Base-by-base conservation (phyloP, 2,113 vertebrate species). In the Romanogobio albipinnatus region DNA sequence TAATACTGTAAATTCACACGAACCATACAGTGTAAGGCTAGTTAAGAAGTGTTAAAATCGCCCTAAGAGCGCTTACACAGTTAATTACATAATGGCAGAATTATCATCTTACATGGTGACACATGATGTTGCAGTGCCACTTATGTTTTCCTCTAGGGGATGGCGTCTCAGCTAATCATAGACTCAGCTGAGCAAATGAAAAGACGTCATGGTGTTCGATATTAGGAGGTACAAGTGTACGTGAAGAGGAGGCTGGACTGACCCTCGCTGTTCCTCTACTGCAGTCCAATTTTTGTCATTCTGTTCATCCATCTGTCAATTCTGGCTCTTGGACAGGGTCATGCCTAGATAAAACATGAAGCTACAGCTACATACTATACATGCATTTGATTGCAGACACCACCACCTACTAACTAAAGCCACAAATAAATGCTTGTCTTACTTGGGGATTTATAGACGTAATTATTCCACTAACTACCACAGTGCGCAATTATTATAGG, bases 301-400 rank as follows among this genome's bases (percentile, higher is more conserved):
- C 80, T 84, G 83, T 83, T 85, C 59, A 75, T 71, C 88, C 83
- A 87, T 89, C 88, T 89, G 88, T 83, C 80, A 33, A 11, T 70
- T 19, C 61, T 88, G 84, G 87, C 81, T 45, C 33, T 61, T 29
- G 4, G 59, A 71, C 81, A 85, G 36, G 14, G 9, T 64, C 29
- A n/a, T 77, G 19, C 33, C 56, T 80, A 77, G 78, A 85, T 64
- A 36, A 73, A 74, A 45, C n/a, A 74, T 43, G 29, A 73, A 70
- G 51, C 45, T 76, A 26, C 8, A 82, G 71, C 26, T 59, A 81
- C n/a, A 68, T 53, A 29, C 10, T 26, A 43, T 14, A 49, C 71
- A 75, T 53, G 24, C 11, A 3, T 17, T 76, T 53, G n/a, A 19
- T 33, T 79, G 76, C 36, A 62, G n/a, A 1, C 56, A 47, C 58